These are phyloP conservation scores for Eledone cirrhosa DNA, from an alignment of 2,888 invertebrate genomes.

Conservation along the genomic window DNA sequence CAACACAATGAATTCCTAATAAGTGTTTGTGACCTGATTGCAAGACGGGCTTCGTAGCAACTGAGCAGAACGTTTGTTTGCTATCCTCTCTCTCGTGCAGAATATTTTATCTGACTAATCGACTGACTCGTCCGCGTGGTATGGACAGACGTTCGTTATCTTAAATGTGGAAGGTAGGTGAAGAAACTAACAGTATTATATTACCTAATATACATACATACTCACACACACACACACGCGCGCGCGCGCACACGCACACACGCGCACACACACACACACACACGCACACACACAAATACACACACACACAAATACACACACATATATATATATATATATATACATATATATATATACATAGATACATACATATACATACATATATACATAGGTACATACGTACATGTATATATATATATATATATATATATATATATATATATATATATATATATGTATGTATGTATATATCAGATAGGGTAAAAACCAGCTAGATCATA, in stretches of 20 bases:
- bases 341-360: not conserved
- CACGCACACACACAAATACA: not conserved
- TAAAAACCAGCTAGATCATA: no score
- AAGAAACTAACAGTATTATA: not conserved
- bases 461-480: not conserved
- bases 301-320: not conserved
- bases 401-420: not conserved
- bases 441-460: slow-evolving; percentile 5
- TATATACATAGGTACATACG: not conserved
- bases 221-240: not conserved
- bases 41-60: no score
- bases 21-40: no score
- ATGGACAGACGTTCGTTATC: no score
- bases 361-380: not conserved
- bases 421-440: not conserved
- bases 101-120: no score
- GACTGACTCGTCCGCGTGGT: no score
- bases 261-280: not conserved
- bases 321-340: slow-evolving; percentile 3
- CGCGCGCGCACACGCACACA: not conserved
- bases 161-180: no score
- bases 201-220: not conserved
- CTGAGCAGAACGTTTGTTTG: no score
- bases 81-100: no score
- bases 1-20: no score